Percentiles rank a stretch among this genome's conserved stretches.
These are phyloP conservation scores for Bruchidius siliquastri DNA, from an alignment of 2,888 invertebrate species.

Conservation along the genomic window DNA sequence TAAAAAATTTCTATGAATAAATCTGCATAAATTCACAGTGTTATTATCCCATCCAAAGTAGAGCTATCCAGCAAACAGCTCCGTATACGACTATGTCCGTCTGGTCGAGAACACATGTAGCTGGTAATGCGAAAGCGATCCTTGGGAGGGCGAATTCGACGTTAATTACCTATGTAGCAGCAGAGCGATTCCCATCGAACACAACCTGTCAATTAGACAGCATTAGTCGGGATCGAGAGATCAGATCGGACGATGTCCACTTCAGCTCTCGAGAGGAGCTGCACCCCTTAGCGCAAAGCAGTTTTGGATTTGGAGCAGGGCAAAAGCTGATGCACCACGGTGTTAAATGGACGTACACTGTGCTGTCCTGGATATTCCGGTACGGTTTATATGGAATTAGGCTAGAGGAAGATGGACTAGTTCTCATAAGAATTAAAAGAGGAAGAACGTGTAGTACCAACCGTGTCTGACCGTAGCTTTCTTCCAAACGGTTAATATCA, in stretches of 20 bases:
- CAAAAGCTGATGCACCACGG: neutral
- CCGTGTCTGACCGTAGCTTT: no score
- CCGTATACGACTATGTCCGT: neutral
- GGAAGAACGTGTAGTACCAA: no score
- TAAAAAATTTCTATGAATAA: no score
- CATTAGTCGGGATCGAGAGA: constrained; percentile 36
- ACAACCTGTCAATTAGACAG: constrained; percentile 50
- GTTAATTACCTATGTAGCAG: constrained; percentile 50
- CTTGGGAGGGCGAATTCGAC: constrained; percentile 33
- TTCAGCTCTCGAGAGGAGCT: neutral
- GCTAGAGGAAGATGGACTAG: no score
- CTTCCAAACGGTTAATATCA: no score
- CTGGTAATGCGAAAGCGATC: neutral
- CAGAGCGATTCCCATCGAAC: constrained; percentile 46
- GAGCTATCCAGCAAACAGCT: neutral
- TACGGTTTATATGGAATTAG: no score
- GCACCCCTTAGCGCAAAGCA: neutral
- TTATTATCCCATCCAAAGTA: no score
- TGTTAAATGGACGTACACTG: neutral
- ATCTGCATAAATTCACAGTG: no score
- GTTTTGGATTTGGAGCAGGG: neutral
- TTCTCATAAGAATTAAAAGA: no score
- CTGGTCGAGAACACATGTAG: neutral
- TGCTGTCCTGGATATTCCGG: neutral
- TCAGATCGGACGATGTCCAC: neutral